These are phyloP conservation scores for Calliphora vicina DNA, from an alignment of 1,140 invertebrate species.

Conservation along the genomic window DNA sequence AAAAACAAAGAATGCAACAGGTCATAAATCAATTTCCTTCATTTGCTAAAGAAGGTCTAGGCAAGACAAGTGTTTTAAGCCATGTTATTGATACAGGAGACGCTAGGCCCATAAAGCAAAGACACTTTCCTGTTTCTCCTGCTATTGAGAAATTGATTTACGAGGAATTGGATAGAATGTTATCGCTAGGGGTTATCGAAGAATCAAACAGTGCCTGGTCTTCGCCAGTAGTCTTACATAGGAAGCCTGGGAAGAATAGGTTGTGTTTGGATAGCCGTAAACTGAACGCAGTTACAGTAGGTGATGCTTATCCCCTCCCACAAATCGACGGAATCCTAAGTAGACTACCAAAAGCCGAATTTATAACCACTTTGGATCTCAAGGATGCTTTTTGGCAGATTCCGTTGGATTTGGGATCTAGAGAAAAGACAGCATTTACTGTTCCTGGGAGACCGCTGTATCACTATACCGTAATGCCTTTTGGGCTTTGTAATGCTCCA, in stretches of 20 bases:
- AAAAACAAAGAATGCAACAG: no score
- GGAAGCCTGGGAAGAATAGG: neutral
- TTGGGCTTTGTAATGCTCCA: slow-evolving; percentile 62
- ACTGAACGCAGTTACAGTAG: neutral
- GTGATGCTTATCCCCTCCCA: slow-evolving; percentile 39
- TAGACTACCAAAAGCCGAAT: no score
- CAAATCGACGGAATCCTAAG: slow-evolving; percentile 44
- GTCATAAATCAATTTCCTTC: no score
- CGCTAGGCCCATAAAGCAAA: no score
- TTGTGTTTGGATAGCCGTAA: neutral
- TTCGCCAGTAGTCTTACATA: neutral
- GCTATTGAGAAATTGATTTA: neutral
- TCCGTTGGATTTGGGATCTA: slow-evolving; percentile 43
- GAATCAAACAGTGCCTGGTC: neutral
- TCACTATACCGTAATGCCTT: slow-evolving; percentile 63
- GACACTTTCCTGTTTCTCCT: neutral
- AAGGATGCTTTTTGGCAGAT: no score
- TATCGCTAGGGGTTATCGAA: neutral
- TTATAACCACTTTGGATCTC: no score
- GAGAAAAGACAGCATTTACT: slow-evolving; percentile 63
- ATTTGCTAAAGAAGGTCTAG: no score
- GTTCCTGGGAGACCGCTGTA: slow-evolving; percentile 62
- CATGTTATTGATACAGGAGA: no score
- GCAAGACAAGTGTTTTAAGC: no score
- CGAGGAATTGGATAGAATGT: neutral